Percentiles rank a stretch among this genome's conserved stretches.
Evolutionary conservation across 2,113 vertebrate genomes (phyloP).

Genomic region (Centropristis striata): DNA sequence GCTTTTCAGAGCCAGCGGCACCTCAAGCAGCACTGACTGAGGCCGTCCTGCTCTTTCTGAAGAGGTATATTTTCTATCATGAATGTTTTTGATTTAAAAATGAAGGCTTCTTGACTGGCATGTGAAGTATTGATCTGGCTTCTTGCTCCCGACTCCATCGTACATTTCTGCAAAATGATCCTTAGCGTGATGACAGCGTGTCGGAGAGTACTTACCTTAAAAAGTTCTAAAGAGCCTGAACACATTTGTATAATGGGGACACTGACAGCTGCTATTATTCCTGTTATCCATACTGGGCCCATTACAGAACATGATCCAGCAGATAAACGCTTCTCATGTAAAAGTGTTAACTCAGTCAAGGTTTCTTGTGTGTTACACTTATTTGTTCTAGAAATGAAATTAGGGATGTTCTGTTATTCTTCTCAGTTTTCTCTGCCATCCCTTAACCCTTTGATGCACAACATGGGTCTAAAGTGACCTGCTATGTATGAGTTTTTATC

Average conservation of each 20-base stretch:
- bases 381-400: slow-evolving; percentile 48
- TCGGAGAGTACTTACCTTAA: slow-evolving; percentile 40
- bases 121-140: slow-evolving; percentile 38
- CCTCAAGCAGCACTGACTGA: background rate
- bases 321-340: background rate
- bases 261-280: background rate
- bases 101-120: slow-evolving; percentile 25
- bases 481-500: no score
- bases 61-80: slow-evolving; percentile 26
- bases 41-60: slow-evolving; percentile 16
- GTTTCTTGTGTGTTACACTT: slow-evolving; percentile 13
- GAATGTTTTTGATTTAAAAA: slow-evolving; percentile 21
- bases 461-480: no score
- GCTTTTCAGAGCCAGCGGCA: slow-evolving; percentile 20
- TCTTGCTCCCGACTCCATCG: slow-evolving; percentile 33
- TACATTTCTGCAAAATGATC: slow-evolving; percentile 59
- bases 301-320: background rate
- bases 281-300: background rate
- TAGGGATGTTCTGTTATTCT: slow-evolving; percentile 22
- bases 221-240: slow-evolving; percentile 11
- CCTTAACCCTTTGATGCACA: no score
- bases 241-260: background rate
- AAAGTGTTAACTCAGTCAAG: background rate
- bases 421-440: slow-evolving; percentile 45
- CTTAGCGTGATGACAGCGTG: slow-evolving; percentile 36